Evolutionary conservation across 1,140 invertebrate species (phyloP).

Genomic region (Proctacanthus coquilletti): DNA sequence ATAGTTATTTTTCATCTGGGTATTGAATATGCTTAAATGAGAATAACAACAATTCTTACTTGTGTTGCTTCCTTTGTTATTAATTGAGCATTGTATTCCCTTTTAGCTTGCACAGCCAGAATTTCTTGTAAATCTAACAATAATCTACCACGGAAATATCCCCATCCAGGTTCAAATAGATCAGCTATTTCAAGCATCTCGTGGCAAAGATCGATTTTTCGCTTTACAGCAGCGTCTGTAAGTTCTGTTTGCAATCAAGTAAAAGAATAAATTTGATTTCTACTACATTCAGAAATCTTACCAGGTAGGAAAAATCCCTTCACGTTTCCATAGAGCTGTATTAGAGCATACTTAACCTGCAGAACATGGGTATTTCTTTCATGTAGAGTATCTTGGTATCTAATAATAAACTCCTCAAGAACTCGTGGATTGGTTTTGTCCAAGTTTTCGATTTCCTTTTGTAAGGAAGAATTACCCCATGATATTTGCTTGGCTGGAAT

Average conservation of each 20-base stretch:
- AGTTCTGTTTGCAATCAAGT: slow-evolving; percentile 33
- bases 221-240: slow-evolving; percentile 34
- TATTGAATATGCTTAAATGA: slow-evolving; percentile 4
- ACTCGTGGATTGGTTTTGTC: slow-evolving; percentile 35
- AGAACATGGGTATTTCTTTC: slow-evolving; percentile 45
- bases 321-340: slow-evolving; percentile 46
- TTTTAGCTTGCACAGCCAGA: slow-evolving; percentile 35
- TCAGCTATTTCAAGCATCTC: slow-evolving; percentile 45
- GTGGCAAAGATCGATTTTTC: slow-evolving; percentile 46
- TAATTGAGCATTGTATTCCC: slow-evolving; percentile 32
- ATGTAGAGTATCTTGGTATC: slow-evolving; percentile 40
- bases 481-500: slow-evolving; percentile 38
- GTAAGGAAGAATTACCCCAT: slow-evolving; percentile 40
- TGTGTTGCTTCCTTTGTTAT: slow-evolving; percentile 35
- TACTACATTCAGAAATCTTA: too few species aligned
- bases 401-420: slow-evolving; percentile 45
- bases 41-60: too few species aligned
- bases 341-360: slow-evolving; percentile 47
- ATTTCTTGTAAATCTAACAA: slow-evolving; percentile 46
- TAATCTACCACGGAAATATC: slow-evolving; percentile 42
- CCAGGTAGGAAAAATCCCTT: slow-evolving; percentile 36
- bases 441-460: slow-evolving; percentile 40
- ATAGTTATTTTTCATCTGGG: not conserved
- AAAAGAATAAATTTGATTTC: slow-evolving; percentile 12
- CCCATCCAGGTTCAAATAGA: slow-evolving; percentile 43